Evolutionary conservation across 2,888 invertebrate genomes (phyloP).

Genomic region (Labia minor): DNA sequence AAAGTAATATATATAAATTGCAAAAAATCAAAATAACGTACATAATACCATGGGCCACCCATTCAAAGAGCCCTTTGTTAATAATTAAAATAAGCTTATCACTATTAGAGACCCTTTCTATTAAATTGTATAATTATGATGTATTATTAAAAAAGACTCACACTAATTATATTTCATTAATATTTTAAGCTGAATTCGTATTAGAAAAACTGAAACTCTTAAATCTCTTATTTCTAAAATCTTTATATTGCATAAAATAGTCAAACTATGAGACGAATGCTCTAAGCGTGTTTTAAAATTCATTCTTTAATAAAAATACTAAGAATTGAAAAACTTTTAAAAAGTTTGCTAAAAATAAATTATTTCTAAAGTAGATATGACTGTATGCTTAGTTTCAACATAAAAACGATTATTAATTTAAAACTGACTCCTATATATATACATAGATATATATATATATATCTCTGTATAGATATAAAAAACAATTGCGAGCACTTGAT

Average conservation of each 20-base stretch:
- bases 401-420: neutral
- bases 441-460: neutral
- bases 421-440: neutral
- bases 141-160: neutral
- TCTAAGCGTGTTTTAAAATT: neutral
- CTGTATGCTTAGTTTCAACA: neutral
- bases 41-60: constrained; percentile 3
- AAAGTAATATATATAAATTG: neutral
- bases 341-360: neutral
- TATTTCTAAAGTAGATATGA: neutral
- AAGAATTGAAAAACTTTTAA: neutral
- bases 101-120: neutral
- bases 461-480: neutral
- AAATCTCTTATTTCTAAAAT: neutral
- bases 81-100: neutral
- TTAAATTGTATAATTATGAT: neutral
- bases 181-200: neutral
- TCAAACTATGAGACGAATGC: neutral
- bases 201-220: neutral
- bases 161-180: neutral
- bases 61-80: neutral
- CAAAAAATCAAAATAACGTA: neutral
- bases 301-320: neutral
- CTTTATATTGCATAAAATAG: neutral
- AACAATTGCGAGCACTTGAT: neutral